A percentile compares a stretch with the other conserved stretches of the same genome.
phyloP scores from a whole-genome alignment of 2,888 invertebrate species.

The Nomada fabriciana region DNA sequence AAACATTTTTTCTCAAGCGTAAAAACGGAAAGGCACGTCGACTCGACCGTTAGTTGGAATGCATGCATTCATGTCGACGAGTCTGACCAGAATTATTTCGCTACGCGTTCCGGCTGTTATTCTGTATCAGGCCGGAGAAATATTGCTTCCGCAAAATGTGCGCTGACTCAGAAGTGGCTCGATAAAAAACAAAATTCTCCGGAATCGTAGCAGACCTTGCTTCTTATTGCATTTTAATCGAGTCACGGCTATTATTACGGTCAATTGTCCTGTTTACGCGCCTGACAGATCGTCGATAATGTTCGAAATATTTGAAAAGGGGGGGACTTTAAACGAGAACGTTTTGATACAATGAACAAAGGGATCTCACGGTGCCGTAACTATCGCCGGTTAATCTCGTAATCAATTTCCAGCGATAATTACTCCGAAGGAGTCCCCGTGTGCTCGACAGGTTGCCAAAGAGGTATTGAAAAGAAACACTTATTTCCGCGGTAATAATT shows the following conservation, averaged over 20 bases:
- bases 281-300: too few relatives aligned
- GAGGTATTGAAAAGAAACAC: too few relatives aligned
- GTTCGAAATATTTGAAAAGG: too few relatives aligned
- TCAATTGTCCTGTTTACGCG: neutral
- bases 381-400: too few relatives aligned
- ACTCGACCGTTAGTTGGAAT: conserved; percentile 12
- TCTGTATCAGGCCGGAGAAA: neutral
- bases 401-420: too few relatives aligned
- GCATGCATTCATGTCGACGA: neutral
- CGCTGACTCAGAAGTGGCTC: neutral
- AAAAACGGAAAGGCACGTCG: conserved; percentile 1
- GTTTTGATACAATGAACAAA: too few relatives aligned
- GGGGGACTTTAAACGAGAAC: too few relatives aligned
- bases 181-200: too few relatives aligned
- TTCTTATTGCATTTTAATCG: neutral
- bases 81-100: conserved; percentile 12
- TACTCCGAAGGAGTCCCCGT: too few relatives aligned
- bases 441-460: too few relatives aligned
- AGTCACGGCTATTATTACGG: neutral
- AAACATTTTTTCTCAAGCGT: neutral
- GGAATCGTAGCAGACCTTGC: neutral
- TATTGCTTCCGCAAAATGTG: neutral
- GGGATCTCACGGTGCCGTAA: too few relatives aligned
- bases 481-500: too few relatives aligned
- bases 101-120: conserved; percentile 12